Conservation (phyloP, 2,888 invertebrate genomes). For the Sialis fuliginosa region DNA sequence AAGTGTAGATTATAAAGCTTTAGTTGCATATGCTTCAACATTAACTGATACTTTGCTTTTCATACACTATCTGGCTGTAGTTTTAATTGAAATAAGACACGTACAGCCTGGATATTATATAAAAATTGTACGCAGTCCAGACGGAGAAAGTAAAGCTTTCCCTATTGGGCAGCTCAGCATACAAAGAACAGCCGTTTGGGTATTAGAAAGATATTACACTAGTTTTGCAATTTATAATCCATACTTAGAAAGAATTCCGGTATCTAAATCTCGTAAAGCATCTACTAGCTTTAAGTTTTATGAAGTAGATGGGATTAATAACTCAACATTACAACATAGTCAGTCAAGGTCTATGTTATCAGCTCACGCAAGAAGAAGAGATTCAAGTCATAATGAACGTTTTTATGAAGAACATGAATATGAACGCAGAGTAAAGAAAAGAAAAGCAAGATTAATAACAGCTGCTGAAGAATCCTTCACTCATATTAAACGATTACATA, state of each 20-base stretch:
- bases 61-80: constrained; percentile 85
- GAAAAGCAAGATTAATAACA: constrained; percentile 74
- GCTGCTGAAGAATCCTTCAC: constrained; percentile 97
- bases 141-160: constrained; percentile 80
- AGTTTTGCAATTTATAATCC: constrained; percentile 96
- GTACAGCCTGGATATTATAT: constrained; percentile 77
- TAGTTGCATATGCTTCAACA: constrained; percentile 85
- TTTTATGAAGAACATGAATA: constrained; percentile 98
- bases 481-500: constrained; percentile 73
- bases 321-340: constrained; percentile 45
- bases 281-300: constrained; percentile 89
- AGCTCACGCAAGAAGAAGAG: constrained; percentile 67
- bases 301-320: constrained; percentile 76
- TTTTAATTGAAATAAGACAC: constrained; percentile 85
- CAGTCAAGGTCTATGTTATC: constrained; percentile 52
- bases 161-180: constrained; percentile 83
- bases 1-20: constrained; percentile 66
- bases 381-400: constrained; percentile 89
- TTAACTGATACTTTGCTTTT: constrained; percentile 87
- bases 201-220: constrained; percentile 86
- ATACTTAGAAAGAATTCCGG: constrained; percentile 79
- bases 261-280: constrained; percentile 62
- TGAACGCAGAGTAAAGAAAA: constrained; percentile 78
- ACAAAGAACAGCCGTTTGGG: constrained; percentile 88
- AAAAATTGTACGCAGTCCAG: constrained; percentile 86